These are phyloP conservation scores for Athalia circularis DNA, from an alignment of 2,888 invertebrate species.

Conservation along the genomic window DNA sequence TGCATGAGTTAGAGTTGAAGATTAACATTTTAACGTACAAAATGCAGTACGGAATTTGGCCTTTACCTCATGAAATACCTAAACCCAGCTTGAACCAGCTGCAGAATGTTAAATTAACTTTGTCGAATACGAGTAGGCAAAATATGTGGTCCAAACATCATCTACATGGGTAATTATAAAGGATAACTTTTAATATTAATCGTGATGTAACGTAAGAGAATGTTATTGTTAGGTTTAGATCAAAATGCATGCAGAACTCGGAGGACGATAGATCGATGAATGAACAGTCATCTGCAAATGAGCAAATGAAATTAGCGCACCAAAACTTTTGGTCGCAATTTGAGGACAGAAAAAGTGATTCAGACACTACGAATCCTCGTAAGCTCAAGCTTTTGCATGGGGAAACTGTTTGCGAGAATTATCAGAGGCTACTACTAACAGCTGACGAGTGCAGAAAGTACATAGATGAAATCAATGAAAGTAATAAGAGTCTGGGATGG, in stretches of 20 bases:
- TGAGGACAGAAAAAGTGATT: not conserved
- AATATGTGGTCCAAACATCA: slow-evolving; percentile 63
- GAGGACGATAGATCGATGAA: slow-evolving; percentile 6
- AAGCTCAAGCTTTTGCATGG: not conserved
- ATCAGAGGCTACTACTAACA: slow-evolving; percentile 50
- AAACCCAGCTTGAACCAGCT: slow-evolving; percentile 52
- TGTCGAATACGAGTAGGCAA: slow-evolving; percentile 59
- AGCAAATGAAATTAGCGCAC: not conserved
- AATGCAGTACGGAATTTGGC: slow-evolving; percentile 68
- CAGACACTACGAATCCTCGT: not conserved
- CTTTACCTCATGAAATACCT: slow-evolving; percentile 60
- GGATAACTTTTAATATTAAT: not conserved
- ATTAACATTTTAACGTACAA: slow-evolving; percentile 67
- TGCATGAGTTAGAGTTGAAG: slow-evolving; percentile 67
- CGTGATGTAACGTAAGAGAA: not conserved
- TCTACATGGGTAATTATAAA: slow-evolving; percentile 55
- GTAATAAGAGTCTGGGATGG: slow-evolving; percentile 51
- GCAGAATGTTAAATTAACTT: slow-evolving; percentile 55
- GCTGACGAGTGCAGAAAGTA: slow-evolving; percentile 55
- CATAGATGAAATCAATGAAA: slow-evolving; percentile 50
- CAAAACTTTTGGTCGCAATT: not conserved
- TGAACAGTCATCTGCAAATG: not conserved
- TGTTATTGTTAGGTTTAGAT: slow-evolving; percentile 14
- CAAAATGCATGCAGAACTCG: slow-evolving; percentile 7
- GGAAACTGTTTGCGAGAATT: slow-evolving; percentile 26